Percentiles rank a stretch among this genome's conserved stretches.
phyloP scores from a whole-genome alignment of 2,888 invertebrate genomes.

The Punctoribates punctum region DNA sequence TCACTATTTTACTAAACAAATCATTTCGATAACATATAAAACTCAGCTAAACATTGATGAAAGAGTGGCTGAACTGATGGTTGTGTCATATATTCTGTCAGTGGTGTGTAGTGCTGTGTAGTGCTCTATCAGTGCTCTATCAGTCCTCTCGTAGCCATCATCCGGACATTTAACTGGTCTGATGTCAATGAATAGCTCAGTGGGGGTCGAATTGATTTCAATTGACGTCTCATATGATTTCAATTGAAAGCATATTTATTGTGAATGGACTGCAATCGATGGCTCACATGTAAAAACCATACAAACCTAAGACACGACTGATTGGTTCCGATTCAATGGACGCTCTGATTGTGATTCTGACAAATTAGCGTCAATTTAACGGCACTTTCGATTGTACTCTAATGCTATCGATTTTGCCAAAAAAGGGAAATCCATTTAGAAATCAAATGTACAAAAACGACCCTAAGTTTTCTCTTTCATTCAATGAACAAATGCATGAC shows the following conservation, averaged over 20 bases:
- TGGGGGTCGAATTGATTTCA: constrained; percentile 25
- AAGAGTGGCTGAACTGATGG: not conserved
- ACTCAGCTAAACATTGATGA: too few relatives aligned
- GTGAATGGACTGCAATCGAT: constrained; percentile 19
- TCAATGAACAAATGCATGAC: too few relatives aligned
- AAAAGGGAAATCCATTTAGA: not conserved
- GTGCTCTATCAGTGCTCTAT: constrained; percentile 9
- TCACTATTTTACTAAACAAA: too few relatives aligned
- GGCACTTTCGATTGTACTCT: not conserved
- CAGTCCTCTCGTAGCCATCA: not conserved
- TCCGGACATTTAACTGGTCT: constrained; percentile 29
- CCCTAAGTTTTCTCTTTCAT: too few relatives aligned
- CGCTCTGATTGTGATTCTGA: constrained; percentile 14
- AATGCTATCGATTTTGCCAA: not conserved
- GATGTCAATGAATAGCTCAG: constrained; percentile 3
- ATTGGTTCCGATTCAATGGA: constrained; percentile 33
- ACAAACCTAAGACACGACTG: constrained; percentile 2
- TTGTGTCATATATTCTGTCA: not conserved
- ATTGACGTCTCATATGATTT: constrained; percentile 18
- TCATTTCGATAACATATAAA: too few relatives aligned
- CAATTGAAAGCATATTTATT: constrained; percentile 26
- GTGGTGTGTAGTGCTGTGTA: not conserved
- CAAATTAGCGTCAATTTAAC: constrained; percentile 35
- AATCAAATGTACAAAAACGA: too few relatives aligned
- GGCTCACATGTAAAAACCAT: constrained; percentile 28